These are phyloP conservation scores for Drosophila barbarae DNA, from an alignment of 2,888 invertebrate genomes.

Conservation along the genomic window DNA sequence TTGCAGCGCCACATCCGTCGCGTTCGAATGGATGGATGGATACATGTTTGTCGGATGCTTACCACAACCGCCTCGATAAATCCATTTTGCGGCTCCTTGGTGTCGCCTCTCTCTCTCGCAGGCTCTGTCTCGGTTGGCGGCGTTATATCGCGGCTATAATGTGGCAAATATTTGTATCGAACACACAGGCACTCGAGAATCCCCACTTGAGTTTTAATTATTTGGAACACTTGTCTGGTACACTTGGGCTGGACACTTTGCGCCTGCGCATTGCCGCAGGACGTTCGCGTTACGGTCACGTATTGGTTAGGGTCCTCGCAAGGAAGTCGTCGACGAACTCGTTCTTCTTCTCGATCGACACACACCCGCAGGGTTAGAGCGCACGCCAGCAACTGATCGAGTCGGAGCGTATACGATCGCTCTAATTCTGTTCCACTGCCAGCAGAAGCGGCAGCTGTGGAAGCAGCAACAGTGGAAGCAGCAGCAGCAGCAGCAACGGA, in stretches of 20 bases:
- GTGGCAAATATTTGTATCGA: slow-evolving; percentile 34
- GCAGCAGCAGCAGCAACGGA: slow-evolving; percentile 7
- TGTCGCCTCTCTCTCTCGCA: slow-evolving; percentile 35
- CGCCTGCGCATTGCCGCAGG: slow-evolving; percentile 62
- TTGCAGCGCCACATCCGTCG: slow-evolving; percentile 26
- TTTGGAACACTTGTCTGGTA: slow-evolving; percentile 42
- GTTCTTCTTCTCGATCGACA: slow-evolving; percentile 45
- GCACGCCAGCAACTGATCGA: slow-evolving; percentile 78
- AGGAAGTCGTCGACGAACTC: slow-evolving; percentile 35
- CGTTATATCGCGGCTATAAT: slow-evolving; percentile 37
- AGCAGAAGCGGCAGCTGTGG: slow-evolving; percentile 36
- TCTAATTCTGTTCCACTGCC: slow-evolving; percentile 63
- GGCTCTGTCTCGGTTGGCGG: background rate
- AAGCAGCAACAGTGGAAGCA: slow-evolving; percentile 5
- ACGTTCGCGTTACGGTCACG: slow-evolving; percentile 11
- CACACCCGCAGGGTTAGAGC: slow-evolving; percentile 77
- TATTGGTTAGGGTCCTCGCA: slow-evolving; percentile 17
- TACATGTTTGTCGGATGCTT: slow-evolving; percentile 74
- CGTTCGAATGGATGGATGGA: slow-evolving; percentile 38
- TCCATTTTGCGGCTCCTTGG: slow-evolving; percentile 75
- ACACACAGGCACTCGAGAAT: slow-evolving; percentile 14
- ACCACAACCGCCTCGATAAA: slow-evolving; percentile 80
- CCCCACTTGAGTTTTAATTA: slow-evolving; percentile 70
- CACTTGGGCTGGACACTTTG: slow-evolving; percentile 50
- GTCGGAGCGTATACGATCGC: slow-evolving; percentile 50